Evolutionary conservation across 2,888 invertebrate genomes (phyloP).

Genomic region (Heliconius aoede): DNA sequence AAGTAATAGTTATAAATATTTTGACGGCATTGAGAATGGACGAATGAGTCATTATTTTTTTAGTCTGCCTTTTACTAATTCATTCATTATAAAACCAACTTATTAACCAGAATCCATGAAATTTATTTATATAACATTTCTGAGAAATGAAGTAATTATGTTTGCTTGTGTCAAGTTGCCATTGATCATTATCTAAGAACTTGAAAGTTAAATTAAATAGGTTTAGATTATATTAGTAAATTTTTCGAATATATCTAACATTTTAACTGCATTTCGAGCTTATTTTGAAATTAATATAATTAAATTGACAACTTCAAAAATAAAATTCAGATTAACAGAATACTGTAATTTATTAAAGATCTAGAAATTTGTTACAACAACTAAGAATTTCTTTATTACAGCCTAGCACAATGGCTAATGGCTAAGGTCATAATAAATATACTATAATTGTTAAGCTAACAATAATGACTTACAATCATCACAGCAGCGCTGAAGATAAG

Average conservation of each 20-base stretch:
- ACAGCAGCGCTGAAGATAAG: constrained; percentile 12
- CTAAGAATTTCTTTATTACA: constrained; percentile 60
- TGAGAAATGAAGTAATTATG: neutral
- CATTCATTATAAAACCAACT: neutral
- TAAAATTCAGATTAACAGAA: constrained; percentile 60
- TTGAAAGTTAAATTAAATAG: too few relatives aligned
- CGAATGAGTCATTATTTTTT: too few relatives aligned
- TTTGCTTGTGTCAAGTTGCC: neutral
- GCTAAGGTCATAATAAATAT: constrained; percentile 39
- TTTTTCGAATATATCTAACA: too few relatives aligned
- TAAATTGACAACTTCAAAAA: constrained; percentile 38
- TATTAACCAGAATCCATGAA: neutral
- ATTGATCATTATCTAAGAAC: too few relatives aligned
- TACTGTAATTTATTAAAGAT: constrained; percentile 82
- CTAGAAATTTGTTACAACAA: constrained; percentile 68
- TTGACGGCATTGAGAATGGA: too few relatives aligned
- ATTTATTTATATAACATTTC: neutral
- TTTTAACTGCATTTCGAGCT: neutral
- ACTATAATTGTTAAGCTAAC: constrained; percentile 34
- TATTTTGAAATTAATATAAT: neutral
- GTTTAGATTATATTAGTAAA: too few relatives aligned
- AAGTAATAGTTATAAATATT: too few relatives aligned
- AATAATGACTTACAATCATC: constrained; percentile 39
- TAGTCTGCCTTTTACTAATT: neutral
- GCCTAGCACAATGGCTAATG: constrained; percentile 45